These are phyloP conservation scores for Mimachlamys varia DNA, from an alignment of 2,888 invertebrate species.

Conservation along the genomic window DNA sequence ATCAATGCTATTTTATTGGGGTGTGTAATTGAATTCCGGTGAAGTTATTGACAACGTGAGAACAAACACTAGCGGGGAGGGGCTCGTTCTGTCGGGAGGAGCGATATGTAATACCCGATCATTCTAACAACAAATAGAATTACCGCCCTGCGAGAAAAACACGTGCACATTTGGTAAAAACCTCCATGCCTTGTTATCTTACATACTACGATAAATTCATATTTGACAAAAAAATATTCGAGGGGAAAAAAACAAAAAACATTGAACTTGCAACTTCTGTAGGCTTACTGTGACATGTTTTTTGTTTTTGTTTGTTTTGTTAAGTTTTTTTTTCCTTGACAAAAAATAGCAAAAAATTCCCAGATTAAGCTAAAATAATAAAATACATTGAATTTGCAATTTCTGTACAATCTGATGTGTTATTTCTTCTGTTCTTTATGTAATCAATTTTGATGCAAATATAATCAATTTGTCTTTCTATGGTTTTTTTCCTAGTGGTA, in stretches of 20 bases:
- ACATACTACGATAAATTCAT: neutral
- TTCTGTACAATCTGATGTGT: too few species aligned
- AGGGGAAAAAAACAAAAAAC: neutral
- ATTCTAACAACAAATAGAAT: constrained; percentile 21
- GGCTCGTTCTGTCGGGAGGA: neutral
- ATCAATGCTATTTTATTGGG: constrained; percentile 25
- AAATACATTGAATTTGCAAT: too few species aligned
- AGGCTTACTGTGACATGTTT: too few species aligned
- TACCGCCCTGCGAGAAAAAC: neutral
- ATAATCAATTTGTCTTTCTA: too few species aligned
- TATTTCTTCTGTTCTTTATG: too few species aligned
- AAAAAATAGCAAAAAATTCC: too few species aligned
- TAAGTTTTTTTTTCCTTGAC: too few species aligned
- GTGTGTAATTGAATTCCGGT: constrained; percentile 16
- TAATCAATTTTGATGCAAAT: too few species aligned
- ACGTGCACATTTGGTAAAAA: neutral
- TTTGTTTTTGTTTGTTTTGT: too few species aligned
- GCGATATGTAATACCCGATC: neutral
- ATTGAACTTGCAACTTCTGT: too few species aligned
- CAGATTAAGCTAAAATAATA: too few species aligned
- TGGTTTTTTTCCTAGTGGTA: too few species aligned
- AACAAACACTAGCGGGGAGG: constrained; percentile 28
- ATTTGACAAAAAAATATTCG: neutral
- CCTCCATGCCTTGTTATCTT: neutral
- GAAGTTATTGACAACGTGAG: constrained; percentile 33